These are phyloP conservation scores for Platyrinchus mystaceus DNA, from an alignment of 2,797 vertebrate species.

Conservation along the genomic window DNA sequence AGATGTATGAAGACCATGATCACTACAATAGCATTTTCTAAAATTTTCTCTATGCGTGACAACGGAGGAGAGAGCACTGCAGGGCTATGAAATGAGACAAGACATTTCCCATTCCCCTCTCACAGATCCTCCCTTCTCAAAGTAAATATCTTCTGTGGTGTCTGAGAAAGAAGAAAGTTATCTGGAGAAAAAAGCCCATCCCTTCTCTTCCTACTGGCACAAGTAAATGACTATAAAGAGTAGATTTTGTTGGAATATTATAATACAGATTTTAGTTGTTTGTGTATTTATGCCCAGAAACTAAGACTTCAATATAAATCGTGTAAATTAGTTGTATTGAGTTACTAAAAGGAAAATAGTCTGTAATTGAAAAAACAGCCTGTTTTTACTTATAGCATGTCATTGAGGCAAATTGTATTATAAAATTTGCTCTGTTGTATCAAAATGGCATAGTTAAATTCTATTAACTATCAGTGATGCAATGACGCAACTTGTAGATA, in stretches of 20 bases:
- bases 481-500: not conserved
- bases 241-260: not conserved
- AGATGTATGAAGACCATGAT: not conserved
- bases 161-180: not conserved
- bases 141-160: not conserved
- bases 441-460: constrained; percentile 8
- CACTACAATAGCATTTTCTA: not conserved
- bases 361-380: not conserved
- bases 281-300: not conserved
- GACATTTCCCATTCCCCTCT: not conserved
- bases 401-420: not conserved
- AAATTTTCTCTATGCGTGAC: not conserved
- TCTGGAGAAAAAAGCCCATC: not conserved
- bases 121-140: not conserved
- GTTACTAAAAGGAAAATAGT: not conserved
- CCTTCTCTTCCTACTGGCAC: not conserved
- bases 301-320: not conserved
- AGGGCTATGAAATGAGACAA: not conserved
- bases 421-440: not conserved
- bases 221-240: not conserved
- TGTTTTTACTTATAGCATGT: not conserved
- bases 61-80: not conserved
- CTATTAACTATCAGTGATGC: not conserved
- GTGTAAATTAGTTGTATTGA: not conserved
- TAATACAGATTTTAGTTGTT: not conserved